Conservation (phyloP, 2,113 vertebrate species). For the Cynopterus brachyotis region DNA sequence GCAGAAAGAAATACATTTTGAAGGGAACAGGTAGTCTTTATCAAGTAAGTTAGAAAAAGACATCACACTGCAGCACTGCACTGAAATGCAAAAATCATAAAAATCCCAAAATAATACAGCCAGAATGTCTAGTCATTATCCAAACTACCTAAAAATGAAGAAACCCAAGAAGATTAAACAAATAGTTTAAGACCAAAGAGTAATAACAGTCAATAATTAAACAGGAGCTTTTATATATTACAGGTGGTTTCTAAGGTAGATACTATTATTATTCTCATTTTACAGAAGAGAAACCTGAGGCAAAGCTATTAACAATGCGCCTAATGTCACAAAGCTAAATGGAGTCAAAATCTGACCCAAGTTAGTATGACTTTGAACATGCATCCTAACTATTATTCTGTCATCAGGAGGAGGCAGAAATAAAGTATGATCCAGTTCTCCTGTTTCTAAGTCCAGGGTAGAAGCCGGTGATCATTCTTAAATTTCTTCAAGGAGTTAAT, state of each 20-base stretch:
- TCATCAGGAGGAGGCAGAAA: background rate
- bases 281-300: background rate
- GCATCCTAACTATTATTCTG: background rate
- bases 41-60: background rate
- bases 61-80: background rate
- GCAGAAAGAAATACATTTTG: background rate
- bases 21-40: background rate
- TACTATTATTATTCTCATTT: background rate
- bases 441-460: background rate
- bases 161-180: slow-evolving; percentile 25
- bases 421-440: background rate
- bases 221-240: background rate
- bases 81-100: background rate
- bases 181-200: background rate
- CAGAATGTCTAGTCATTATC: background rate
- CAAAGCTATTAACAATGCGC: background rate
- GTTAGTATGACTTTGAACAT: background rate
- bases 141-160: background rate
- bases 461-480: background rate
- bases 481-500: background rate
- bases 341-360: background rate
- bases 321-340: background rate
- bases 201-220: background rate
- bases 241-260: background rate
- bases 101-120: background rate